Evolutionary conservation across 2,113 vertebrate species (phyloP), one percentile per base, ranked within the genome.

Genomic region (Thalassoma bifasciatum): DNA sequence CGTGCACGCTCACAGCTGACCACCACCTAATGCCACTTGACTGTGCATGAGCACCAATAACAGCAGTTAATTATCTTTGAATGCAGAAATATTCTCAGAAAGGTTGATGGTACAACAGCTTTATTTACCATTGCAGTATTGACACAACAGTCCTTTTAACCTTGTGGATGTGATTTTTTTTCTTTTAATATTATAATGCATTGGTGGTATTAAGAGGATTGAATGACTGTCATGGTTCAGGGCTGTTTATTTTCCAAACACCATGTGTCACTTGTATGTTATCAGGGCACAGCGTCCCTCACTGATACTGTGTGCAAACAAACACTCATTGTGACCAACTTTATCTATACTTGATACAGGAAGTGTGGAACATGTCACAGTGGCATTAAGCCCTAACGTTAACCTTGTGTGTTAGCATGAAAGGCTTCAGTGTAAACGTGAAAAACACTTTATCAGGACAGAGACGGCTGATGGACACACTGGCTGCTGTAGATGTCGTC

Each of bases 21-120:
- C n/a, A 61, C 46, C 22, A 73, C 72, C 64, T 21, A 19, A 26
- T 10, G 26, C 12, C 75, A 69, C 67, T 38, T 52, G 72, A 60
- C 74, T 88, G 81, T 81, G 86, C 88, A 91, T 88, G 86, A 89
- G 61, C 83, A 88, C 86, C 2, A 57, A 37, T 42, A 13, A 64
- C 74, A 61, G 57, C 53, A 30, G 72, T 60, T 61, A 46, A 26
- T 14, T 11, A 53, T 47, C 8, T 34, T 53, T 36, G 5, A 66
- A 54, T 62, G 19, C 40, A 19, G 19, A 66, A 44, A 12, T 49
- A 4, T 54, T 21, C 21, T 57, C 42, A 40, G 4, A 11, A 22
- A 37, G 21, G 54, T 58, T 72, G 23, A 60, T 70, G 72, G 23
- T 40, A 5, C 40, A 16, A 52, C 4, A 14, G 3, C 30, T 47